These are phyloP conservation scores for Pharmacophagus antenor DNA, from an alignment of 2,888 invertebrate species.

Conservation along the genomic window DNA sequence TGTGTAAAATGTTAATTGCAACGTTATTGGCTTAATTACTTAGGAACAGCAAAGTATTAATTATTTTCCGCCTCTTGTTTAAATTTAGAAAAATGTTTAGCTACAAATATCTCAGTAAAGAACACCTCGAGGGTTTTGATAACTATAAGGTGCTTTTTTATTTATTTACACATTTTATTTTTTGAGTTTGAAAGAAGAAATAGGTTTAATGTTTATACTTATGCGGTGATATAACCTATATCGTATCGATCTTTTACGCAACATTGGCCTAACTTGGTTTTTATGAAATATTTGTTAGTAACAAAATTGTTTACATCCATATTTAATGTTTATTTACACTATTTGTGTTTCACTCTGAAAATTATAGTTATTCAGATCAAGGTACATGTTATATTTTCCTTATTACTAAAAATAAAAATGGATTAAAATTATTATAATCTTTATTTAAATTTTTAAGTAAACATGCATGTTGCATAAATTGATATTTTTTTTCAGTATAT, in stretches of 20 bases:
- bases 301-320: background rate
- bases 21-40: constrained; percentile 2
- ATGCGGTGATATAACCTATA: constrained; percentile 45
- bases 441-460: background rate
- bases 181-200: background rate
- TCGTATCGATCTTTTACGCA: constrained; percentile 53
- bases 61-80: constrained; percentile 28
- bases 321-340: background rate
- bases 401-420: background rate
- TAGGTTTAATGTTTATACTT: constrained; percentile 1
- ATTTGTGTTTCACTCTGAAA: no score
- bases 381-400: background rate
- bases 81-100: constrained; percentile 75
- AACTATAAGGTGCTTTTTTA: constrained; percentile 88
- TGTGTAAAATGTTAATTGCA: constrained; percentile 21
- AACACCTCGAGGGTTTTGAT: constrained; percentile 95
- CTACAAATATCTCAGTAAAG: constrained; percentile 89
- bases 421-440: background rate
- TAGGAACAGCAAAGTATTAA: constrained; percentile 9
- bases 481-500: constrained; percentile 89
- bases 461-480: background rate
- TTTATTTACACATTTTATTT: background rate
- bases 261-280: constrained; percentile 30
- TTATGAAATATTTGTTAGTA: background rate
- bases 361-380: no score